Base-by-base conservation (phyloP, 2,797 vertebrate genomes). In the Arremon brunneinucha region DNA sequence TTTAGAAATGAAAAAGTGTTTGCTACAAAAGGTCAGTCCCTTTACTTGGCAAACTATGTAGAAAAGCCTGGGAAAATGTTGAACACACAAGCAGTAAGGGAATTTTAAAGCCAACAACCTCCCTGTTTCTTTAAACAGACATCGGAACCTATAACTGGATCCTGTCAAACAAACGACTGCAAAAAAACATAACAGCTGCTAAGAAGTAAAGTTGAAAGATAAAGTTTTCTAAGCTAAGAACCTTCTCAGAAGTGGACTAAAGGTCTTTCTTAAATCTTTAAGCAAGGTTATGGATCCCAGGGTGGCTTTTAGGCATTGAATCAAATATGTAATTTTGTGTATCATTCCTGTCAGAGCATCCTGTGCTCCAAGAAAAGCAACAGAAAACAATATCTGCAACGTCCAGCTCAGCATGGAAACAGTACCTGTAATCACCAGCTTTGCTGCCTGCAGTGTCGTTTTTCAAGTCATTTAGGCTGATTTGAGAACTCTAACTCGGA, bases 1-100 rank as follows among this genome's bases (percentile, higher is more conserved):
- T 98, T 98, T 98, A 98, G 98, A 98, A 98, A 98, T 98, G 98
- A 98, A 98, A 98, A 98, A 98, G 98, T 98, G 98, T 98, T 98
- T 98, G 98, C 98, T 98, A 98, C 97, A 98, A 98, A 98, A 98
- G 98, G 98, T 98, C 98, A 98, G 98, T 98, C 98, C 98, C 98
- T 98, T 97, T 97, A 97, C 98, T 98, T 98, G 98, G 98, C 98
- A 98, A 98, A 98, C 96, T 98, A 98, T 98, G 97, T 97, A 97
- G 98, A 98, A 98, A 98, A 98, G 98, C 98, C 98, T 99, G 98
- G 98, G 98, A 99, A 98, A 98, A 98, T 98, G 97, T 98, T 98
- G 98, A 98, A 98, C 98, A 98, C 97, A 98, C 98, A 98, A 98
- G 97, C 98, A 98, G 98, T 96, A 95, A 98, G 97, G 98, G 97